Evolutionary conservation across 2,888 invertebrate species (phyloP), one percentile per base, ranked within the genome.

Genomic region (Plemyria rubiginata): DNA sequence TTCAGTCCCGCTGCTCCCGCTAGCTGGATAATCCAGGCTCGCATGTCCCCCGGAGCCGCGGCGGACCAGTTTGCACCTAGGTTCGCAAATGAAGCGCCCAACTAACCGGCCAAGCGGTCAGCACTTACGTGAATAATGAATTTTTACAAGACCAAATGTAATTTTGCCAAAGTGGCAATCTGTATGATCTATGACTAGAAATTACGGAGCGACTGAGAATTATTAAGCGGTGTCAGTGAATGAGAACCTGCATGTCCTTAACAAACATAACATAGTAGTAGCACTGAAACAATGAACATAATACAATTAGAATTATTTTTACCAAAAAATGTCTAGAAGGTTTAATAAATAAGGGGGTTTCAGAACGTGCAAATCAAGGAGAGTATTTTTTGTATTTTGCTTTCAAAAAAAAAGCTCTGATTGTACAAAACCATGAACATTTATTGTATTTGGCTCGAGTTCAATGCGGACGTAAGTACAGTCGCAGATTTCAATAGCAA

Each of bases 31-130:
- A 16, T 43, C 56, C 50, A 16, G 48, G 55, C 13, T 46, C 49
- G 50, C 41, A 7, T 40, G 28, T 40, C 40, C 49, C n/a, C 54
- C 48, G n/a, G 49, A 16, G 38, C 55, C 48, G 40, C 38, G 48
- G 16, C 48, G 2, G 22, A 16, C n/a, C 38, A 55, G 28, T 56
- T 28, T 48, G 55, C 55, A 49, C 48, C 40, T 36, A 29, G n/a
- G n/a, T n/a, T n/a, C 48, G 48, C 48, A 11, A 49, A 48, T 38
- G 12, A 49, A 13, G 55, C 40, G 55, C 28, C 5, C 48, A 40
- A 56, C 46, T 45, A 13, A 16, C 28, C 48, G 55, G 38, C 36
- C 46, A 54, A 36, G 46, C 22, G 54, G 46, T 46, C 54, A 22
- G n/a, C 12, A 45, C 13, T 45, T 45, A 40, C 8, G 28, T 54